Conservation (phyloP, 2,113 vertebrate species). For the Oreotrochilus melanogaster region DNA sequence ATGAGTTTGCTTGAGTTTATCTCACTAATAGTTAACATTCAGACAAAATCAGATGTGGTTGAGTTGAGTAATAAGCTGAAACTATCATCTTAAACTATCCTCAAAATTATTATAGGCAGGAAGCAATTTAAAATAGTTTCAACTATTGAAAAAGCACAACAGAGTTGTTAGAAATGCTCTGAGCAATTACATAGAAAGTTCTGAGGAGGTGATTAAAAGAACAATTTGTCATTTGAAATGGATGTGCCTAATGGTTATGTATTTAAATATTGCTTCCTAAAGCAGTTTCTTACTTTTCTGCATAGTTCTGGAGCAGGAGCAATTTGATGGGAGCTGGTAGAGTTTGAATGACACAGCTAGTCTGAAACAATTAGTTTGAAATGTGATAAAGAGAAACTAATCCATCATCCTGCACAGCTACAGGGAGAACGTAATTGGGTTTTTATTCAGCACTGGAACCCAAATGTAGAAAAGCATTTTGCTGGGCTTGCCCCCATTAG, state of each 20-base stretch:
- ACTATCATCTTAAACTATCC: neutral
- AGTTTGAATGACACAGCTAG: neutral
- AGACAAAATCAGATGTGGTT: conserved; percentile 23
- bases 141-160: conserved; percentile 42
- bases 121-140: conserved; percentile 57
- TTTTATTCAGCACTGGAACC: neutral
- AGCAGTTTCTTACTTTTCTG: conserved; percentile 44
- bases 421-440: neutral
- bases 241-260: conserved; percentile 53
- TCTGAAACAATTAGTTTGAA: conserved; percentile 47
- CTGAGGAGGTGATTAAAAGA: conserved; percentile 65
- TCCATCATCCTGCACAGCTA: neutral
- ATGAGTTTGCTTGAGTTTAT: conserved; percentile 6
- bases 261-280: conserved; percentile 67
- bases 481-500: neutral
- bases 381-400: neutral
- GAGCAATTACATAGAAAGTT: conserved; percentile 65
- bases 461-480: neutral
- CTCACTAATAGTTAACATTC: neutral
- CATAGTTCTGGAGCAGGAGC: neutral
- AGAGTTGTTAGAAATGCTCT: conserved; percentile 49
- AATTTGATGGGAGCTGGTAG: neutral
- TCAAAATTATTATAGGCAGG: conserved; percentile 46
- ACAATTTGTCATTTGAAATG: conserved; percentile 65
- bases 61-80: neutral